Evolutionary conservation across 2,113 vertebrate species (phyloP), one percentile per base, ranked within the genome.

Genomic region (Cercocebus atys): DNA sequence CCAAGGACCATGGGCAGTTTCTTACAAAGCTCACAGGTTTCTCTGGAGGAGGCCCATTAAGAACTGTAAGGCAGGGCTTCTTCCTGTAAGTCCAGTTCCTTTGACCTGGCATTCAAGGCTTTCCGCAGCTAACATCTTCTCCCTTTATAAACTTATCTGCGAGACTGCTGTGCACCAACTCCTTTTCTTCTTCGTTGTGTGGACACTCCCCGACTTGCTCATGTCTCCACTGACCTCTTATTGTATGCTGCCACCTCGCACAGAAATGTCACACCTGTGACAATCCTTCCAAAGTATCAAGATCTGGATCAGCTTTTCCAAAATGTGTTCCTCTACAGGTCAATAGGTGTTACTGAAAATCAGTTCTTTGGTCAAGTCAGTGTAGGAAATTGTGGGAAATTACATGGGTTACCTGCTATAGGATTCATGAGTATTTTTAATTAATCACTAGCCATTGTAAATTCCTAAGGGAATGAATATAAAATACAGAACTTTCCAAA

Each of bases 171-270:
- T 75, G 18, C n/a, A 8, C 40, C 23, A 25, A 59, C 35, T 59
- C 47, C 18, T 52, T 9, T 68, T 52, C 70, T 72, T 25, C 78
- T n/a, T 12, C 52, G 9, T 35, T 61, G 22, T 4, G 57, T 30
- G 35, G 57, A 52, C 13, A 12, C 40, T 43, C 57, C 35, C 16
- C 5, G 0, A 0, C 61, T 61, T 0, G 1, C 57, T 73, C 6
- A 6, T 4, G 1, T 20, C n/a, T 32, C 45, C 32, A 6, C 61
- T 47, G n/a, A 14, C 23, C 35, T 32, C 6, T 40, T 23, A 38
- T 5, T 12, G 50, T 40, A 11, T 80, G 27, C 43, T 43, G 18
- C 43, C 16, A 22, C n/a, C 32, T 32, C 17, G 38, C 38, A 50
- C 27, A 52, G 64, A 59, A 59, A 52, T 22, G 25, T 43, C 90